These are phyloP conservation scores for Conops quadrifasciatus DNA, from an alignment of 2,888 invertebrate species.

Conservation along the genomic window DNA sequence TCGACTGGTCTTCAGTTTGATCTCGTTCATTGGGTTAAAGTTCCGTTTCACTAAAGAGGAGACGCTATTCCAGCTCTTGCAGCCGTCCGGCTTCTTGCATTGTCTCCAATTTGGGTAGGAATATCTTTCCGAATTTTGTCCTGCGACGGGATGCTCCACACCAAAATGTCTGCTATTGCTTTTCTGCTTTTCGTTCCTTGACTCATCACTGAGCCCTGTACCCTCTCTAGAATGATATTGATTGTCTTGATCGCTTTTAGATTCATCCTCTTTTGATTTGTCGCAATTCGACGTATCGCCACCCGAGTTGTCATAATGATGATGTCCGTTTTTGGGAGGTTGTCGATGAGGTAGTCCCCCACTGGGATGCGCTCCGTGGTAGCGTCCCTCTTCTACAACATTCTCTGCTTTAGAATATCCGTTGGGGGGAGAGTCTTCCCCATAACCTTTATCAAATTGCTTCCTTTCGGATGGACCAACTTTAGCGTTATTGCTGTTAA, in stretches of 20 bases:
- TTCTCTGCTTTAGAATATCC: not conserved
- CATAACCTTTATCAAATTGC: not conserved
- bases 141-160: not conserved
- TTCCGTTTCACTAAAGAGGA: conserved; percentile 42
- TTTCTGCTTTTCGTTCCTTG: not conserved
- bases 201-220: no score
- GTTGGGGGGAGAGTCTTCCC: not conserved
- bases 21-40: conserved; percentile 56
- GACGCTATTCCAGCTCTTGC: conserved; percentile 22
- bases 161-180: not conserved
- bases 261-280: not conserved
- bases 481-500: not conserved
- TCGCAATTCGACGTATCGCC: not conserved
- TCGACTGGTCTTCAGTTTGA: conserved; percentile 60
- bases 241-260: no score
- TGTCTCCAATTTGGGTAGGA: not conserved
- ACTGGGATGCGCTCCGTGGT: not conserved
- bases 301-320: no score
- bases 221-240: no score
- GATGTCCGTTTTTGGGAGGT: not conserved
- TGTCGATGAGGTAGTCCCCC: not conserved
- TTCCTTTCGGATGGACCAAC: not conserved
- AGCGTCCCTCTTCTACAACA: not conserved
- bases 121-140: not conserved
- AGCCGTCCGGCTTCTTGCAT: not conserved